Evolutionary conservation across 2,113 vertebrate genomes (phyloP).

Genomic region (Psittacara wagleri): DNA sequence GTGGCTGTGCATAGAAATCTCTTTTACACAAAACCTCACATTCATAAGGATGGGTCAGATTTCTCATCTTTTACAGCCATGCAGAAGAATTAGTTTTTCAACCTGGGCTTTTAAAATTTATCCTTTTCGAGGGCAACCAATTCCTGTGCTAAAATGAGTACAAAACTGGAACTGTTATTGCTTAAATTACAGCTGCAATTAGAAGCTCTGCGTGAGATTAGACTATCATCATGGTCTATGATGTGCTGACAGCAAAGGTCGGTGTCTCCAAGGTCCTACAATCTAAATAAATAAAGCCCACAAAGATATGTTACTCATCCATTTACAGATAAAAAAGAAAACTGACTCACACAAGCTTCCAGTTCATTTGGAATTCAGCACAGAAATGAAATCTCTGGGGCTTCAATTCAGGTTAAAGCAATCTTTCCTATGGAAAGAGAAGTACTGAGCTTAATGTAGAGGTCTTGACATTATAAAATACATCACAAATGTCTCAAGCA

Average conservation of each 20-base stretch:
- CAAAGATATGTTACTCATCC: neutral
- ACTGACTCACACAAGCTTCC: neutral
- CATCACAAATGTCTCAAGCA: neutral
- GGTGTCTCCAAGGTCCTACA: neutral
- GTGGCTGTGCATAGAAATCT: neutral
- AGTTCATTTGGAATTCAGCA: neutral
- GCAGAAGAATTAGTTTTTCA: neutral
- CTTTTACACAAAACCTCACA: neutral
- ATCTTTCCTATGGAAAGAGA: neutral
- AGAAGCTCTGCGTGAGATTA: neutral
- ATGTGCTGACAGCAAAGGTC: neutral
- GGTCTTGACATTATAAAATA: neutral
- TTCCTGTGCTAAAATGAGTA: neutral
- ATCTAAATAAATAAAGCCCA: neutral
- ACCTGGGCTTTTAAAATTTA: neutral
- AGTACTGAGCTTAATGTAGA: neutral
- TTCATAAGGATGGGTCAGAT: neutral
- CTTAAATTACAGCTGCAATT: neutral
- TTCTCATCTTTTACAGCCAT: neutral
- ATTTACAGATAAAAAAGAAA: constrained; percentile 6
- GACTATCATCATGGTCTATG: neutral
- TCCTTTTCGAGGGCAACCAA: neutral
- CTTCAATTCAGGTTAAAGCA: neutral
- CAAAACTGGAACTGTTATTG: neutral
- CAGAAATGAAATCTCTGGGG: neutral